phyloP scores from a whole-genome alignment of 2,888 invertebrate genomes.

The Andrena marginata region DNA sequence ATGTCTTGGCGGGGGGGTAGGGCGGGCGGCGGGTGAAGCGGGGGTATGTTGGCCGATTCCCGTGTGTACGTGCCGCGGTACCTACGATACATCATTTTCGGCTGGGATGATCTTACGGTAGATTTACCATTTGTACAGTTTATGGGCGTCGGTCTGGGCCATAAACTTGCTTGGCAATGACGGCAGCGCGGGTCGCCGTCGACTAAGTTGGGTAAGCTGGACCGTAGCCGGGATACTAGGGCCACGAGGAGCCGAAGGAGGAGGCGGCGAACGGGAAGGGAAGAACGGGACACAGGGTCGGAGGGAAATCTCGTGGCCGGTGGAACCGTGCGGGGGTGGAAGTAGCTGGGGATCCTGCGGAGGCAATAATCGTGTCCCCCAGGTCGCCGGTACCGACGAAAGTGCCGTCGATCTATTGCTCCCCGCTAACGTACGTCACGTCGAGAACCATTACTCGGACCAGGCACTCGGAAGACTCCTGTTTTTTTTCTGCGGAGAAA shows the following conservation, averaged over 20 bases:
- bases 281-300: slow-evolving; percentile 36
- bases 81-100: slow-evolving; percentile 85
- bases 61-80: slow-evolving; percentile 73
- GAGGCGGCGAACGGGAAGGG: neutral
- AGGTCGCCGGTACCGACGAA: slow-evolving; percentile 57
- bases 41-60: slow-evolving; percentile 55
- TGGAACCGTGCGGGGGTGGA: slow-evolving; percentile 53
- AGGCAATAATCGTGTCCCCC: slow-evolving; percentile 64
- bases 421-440: slow-evolving; percentile 39
- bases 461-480: slow-evolving; percentile 27
- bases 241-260: slow-evolving; percentile 27
- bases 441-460: slow-evolving; percentile 46
- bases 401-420: slow-evolving; percentile 65
- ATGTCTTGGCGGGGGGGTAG: slow-evolving; percentile 45
- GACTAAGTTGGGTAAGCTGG: slow-evolving; percentile 70
- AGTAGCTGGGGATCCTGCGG: slow-evolving; percentile 56
- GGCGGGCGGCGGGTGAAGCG: slow-evolving; percentile 53
- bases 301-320: slow-evolving; percentile 65
- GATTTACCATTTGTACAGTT: slow-evolving; percentile 85
- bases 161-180: slow-evolving; percentile 85
- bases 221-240: slow-evolving; percentile 53
- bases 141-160: slow-evolving; percentile 84
- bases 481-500: slow-evolving; percentile 23
- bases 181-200: slow-evolving; percentile 78
- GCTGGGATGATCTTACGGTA: slow-evolving; percentile 85